Evolutionary conservation across 2,113 vertebrate genomes (phyloP).

Genomic region (Mus spicilegus): DNA sequence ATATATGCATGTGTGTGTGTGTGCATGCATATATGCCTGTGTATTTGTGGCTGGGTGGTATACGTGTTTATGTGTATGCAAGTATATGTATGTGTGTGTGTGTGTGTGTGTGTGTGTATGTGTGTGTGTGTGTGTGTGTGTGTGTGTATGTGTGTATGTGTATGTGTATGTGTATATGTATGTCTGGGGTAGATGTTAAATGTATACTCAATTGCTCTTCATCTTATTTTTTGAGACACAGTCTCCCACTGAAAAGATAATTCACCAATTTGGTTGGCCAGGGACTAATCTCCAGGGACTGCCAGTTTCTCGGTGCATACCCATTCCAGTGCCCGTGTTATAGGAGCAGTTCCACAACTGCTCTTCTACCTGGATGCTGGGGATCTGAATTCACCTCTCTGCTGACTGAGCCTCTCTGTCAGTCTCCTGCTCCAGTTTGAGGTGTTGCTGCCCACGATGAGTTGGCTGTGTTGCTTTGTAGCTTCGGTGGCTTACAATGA

Average conservation of each 20-base stretch:
- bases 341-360: background rate
- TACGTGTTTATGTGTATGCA: background rate
- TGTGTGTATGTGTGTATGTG: background rate
- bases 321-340: background rate
- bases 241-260: background rate
- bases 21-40: background rate
- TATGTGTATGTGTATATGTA: background rate
- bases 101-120: background rate
- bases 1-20: background rate
- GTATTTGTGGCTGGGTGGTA: background rate
- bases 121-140: background rate
- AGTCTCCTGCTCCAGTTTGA: background rate
- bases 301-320: background rate
- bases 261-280: background rate
- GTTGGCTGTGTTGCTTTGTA: background rate
- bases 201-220: no score
- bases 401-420: background rate
- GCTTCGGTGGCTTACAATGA: background rate
- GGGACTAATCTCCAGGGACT: background rate
- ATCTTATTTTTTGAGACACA: background rate
- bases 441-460: background rate
- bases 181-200: background rate
- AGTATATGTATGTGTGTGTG: background rate
- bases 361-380: background rate
- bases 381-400: background rate